Conservation (phyloP, 2,888 invertebrate species). For the Toxonevra muliebris region DNA sequence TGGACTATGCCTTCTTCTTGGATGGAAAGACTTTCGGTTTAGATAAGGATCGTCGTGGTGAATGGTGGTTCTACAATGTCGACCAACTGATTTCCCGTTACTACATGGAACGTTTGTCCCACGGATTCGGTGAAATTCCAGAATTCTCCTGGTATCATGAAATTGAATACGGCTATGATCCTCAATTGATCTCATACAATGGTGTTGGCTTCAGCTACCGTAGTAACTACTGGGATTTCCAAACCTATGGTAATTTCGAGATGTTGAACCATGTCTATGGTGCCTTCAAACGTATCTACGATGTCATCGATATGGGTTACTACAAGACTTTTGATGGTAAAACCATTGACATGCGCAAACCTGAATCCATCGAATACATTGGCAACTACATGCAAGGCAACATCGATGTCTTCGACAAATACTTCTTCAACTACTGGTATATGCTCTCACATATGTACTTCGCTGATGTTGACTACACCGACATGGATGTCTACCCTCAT, state of each 20-base stretch:
- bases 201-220: slow-evolving; percentile 74
- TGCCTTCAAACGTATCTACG: slow-evolving; percentile 63
- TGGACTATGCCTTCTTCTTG: slow-evolving; percentile 73
- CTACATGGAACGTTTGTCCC: slow-evolving; percentile 77
- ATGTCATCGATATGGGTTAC: slow-evolving; percentile 66
- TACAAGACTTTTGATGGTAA: slow-evolving; percentile 50
- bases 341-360: slow-evolving; percentile 47
- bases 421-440: slow-evolving; percentile 48
- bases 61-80: slow-evolving; percentile 71
- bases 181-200: slow-evolving; percentile 71
- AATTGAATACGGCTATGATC: slow-evolving; percentile 70
- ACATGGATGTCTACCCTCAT: slow-evolving; percentile 66
- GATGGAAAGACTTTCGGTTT: slow-evolving; percentile 67
- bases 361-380: slow-evolving; percentile 67
- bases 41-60: slow-evolving; percentile 70
- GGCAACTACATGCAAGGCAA: slow-evolving; percentile 69
- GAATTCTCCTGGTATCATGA: slow-evolving; percentile 67
- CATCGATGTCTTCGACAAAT: slow-evolving; percentile 55
- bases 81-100: slow-evolving; percentile 77
- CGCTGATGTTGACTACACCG: slow-evolving; percentile 43
- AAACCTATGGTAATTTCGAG: slow-evolving; percentile 60
- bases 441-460: slow-evolving; percentile 41
- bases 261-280: slow-evolving; percentile 34
- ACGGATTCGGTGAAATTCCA: slow-evolving; percentile 72
- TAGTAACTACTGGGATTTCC: slow-evolving; percentile 67